Conservation (phyloP, 2,888 invertebrate genomes). For the Nemapogon koenigi region DNA sequence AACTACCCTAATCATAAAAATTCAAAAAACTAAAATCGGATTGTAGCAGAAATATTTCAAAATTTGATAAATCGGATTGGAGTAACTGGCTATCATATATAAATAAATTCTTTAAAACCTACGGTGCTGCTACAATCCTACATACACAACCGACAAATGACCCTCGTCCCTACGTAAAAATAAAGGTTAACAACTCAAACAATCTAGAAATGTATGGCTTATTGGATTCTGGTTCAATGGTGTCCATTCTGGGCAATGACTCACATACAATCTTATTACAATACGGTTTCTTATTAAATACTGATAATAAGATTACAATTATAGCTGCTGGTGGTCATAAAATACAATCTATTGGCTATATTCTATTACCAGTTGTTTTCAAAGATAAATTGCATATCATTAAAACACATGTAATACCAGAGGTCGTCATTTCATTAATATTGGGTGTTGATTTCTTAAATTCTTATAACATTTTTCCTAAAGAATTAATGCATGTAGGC, state of each 20-base stretch:
- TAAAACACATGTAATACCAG: slow-evolving; percentile 15
- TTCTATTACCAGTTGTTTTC: slow-evolving; percentile 15
- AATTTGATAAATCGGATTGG: slow-evolving; percentile 12
- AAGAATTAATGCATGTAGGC: slow-evolving; percentile 5
- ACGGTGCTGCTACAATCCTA: slow-evolving; percentile 15
- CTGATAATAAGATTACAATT: background rate
- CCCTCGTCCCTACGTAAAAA: slow-evolving; percentile 15
- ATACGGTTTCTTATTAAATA: background rate
- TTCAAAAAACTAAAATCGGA: background rate
- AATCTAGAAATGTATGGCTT: slow-evolving; percentile 12
- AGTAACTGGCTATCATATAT: slow-evolving; percentile 14
- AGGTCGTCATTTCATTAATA: slow-evolving; percentile 12
- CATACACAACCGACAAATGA: slow-evolving; percentile 10
- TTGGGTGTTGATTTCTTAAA: slow-evolving; percentile 19
- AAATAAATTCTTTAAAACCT: slow-evolving; percentile 11
- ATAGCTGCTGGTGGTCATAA: slow-evolving; percentile 16
- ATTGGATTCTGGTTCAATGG: slow-evolving; percentile 18
- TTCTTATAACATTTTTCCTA: slow-evolving; percentile 14
- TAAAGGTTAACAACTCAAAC: slow-evolving; percentile 10
- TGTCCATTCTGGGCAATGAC: slow-evolving; percentile 17
- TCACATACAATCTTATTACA: slow-evolving; percentile 9
- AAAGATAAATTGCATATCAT: slow-evolving; percentile 12
- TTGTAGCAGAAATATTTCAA: slow-evolving; percentile 4
- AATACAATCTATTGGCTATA: slow-evolving; percentile 12
- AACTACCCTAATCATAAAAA: background rate